These are phyloP conservation scores for Cerastis leucographa DNA, from an alignment of 2,888 invertebrate species.

Conservation along the genomic window DNA sequence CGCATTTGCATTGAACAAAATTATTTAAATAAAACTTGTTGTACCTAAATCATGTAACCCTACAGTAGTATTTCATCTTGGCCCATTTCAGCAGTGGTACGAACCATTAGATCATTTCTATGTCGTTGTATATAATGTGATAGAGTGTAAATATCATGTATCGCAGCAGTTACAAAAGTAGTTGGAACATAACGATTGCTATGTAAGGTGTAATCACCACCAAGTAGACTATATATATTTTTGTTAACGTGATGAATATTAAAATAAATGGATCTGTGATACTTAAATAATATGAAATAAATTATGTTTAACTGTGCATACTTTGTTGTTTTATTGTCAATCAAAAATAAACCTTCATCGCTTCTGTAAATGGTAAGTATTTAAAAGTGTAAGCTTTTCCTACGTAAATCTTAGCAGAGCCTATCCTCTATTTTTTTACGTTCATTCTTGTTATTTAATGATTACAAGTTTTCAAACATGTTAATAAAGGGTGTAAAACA, in stretches of 20 bases:
- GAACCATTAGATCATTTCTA: slow-evolving; percentile 57
- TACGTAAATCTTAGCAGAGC: not conserved
- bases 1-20: not conserved
- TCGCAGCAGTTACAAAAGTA: slow-evolving; percentile 75
- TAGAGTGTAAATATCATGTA: slow-evolving; percentile 85
- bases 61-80: not conserved
- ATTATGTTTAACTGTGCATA: slow-evolving; percentile 90
- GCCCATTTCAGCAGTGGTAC: slow-evolving; percentile 30
- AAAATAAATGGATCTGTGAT: slow-evolving; percentile 91
- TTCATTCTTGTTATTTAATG: not conserved
- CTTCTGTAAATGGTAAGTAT: not conserved
- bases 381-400: not conserved
- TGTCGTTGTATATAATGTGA: slow-evolving; percentile 83
- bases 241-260: slow-evolving; percentile 90
- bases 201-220: slow-evolving; percentile 80
- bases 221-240: slow-evolving; percentile 88
- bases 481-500: too few species aligned
- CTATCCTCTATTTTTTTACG: not conserved
- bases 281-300: slow-evolving; percentile 90
- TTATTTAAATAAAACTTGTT: not conserved
- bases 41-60: not conserved
- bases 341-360: not conserved
- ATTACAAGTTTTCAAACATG: not conserved
- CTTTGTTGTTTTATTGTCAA: slow-evolving; percentile 69
- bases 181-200: slow-evolving; percentile 80